phyloP scores from a whole-genome alignment of 2,113 vertebrate genomes.

The Rallus limicola region DNA sequence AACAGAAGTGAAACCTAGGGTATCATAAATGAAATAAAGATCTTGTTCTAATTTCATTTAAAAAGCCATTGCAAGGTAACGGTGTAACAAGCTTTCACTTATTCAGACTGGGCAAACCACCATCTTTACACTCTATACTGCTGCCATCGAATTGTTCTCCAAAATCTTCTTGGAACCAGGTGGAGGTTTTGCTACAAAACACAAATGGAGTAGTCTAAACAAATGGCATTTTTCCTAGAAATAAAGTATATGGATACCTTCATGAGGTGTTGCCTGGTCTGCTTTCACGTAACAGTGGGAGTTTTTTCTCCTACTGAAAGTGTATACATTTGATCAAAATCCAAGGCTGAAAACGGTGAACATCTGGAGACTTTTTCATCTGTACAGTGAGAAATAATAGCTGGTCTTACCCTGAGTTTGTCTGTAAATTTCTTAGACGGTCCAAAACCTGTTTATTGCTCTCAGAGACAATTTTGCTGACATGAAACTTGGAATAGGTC shows the following conservation, averaged over 20 bases:
- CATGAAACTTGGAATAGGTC: neutral
- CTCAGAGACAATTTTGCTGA: constrained; percentile 7
- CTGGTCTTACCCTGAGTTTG: neutral
- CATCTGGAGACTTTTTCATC: neutral
- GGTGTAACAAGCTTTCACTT: neutral
- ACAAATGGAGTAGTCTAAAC: neutral
- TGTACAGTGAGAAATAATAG: neutral
- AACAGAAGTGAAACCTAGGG: neutral
- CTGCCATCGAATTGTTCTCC: neutral
- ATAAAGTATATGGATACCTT: constrained; percentile 11
- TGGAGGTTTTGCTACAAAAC: neutral
- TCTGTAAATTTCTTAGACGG: constrained; percentile 15
- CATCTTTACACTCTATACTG: neutral
- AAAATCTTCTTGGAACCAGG: neutral
- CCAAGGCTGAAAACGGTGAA: neutral
- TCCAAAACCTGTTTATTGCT: constrained; percentile 10
- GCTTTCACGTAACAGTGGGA: neutral
- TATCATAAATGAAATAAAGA: constrained; percentile 6
- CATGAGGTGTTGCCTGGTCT: neutral
- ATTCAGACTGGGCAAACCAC: neutral
- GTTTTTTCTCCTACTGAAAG: neutral
- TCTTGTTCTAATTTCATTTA: constrained; percentile 34
- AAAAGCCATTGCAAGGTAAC: neutral
- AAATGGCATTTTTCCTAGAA: constrained; percentile 20
- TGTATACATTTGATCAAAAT: constrained; percentile 4